phyloP scores from a whole-genome alignment of 2,797 vertebrate genomes.

The Mastacembelus armatus region DNA sequence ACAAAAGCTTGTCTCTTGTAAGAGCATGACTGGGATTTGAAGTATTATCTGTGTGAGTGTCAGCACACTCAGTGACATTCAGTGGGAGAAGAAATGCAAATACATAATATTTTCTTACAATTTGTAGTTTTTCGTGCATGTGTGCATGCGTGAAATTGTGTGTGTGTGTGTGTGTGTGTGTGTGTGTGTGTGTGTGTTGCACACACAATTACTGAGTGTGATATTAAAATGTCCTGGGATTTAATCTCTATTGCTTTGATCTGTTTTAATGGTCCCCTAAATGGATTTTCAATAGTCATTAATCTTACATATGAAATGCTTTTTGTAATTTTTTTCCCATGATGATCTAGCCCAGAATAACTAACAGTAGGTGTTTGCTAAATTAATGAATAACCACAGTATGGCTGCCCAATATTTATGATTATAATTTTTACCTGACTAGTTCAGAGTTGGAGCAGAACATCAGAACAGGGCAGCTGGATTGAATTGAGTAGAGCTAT shows the following conservation, averaged over 20 bases:
- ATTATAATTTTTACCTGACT: not conserved
- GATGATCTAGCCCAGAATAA: slow-evolving; percentile 19
- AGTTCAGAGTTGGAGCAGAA: not conserved
- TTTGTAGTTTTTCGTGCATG: too few relatives aligned
- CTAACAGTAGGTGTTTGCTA: slow-evolving; percentile 33
- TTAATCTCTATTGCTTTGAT: slow-evolving; percentile 42
- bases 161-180: not conserved
- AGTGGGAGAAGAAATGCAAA: slow-evolving; percentile 17
- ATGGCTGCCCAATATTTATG: not conserved
- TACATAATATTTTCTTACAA: slow-evolving; percentile 5
- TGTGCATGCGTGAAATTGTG: too few relatives aligned
- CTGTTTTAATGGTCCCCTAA: slow-evolving; percentile 45
- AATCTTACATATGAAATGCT: slow-evolving; percentile 52
- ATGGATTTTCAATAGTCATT: slow-evolving; percentile 56
- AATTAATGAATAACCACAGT: slow-evolving; percentile 33
- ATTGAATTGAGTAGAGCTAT: not conserved
- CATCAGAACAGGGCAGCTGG: not conserved
- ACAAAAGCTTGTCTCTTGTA: slow-evolving; percentile 16
- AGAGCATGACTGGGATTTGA: slow-evolving; percentile 21
- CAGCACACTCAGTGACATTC: slow-evolving; percentile 9
- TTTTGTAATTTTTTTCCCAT: slow-evolving; percentile 48
- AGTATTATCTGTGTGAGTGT: slow-evolving; percentile 20
- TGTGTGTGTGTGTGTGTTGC: not conserved
- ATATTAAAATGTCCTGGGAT: slow-evolving; percentile 46
- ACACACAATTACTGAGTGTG: slow-evolving; percentile 22